A percentile compares a stretch with the other conserved stretches of the same genome.
Conservation (phyloP, 2,113 vertebrate genomes). For the Spilogale gracilis region DNA sequence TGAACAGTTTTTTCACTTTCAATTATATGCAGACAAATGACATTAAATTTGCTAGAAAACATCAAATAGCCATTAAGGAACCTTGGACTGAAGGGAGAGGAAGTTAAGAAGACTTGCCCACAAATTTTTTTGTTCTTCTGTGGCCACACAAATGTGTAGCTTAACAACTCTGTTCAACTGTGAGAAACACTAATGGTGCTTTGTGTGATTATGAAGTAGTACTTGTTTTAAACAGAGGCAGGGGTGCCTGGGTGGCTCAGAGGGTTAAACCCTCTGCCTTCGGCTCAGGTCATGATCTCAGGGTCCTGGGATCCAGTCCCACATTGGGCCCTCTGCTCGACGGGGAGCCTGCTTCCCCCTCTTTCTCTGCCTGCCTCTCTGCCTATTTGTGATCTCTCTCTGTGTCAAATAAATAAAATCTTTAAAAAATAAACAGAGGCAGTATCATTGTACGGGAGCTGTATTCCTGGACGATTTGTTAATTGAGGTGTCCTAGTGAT, state of each 20-base stretch:
- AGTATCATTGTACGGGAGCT: conserved; percentile 44
- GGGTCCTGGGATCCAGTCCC: too few species aligned
- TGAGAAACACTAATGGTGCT: background rate
- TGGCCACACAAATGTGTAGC: conserved; percentile 62
- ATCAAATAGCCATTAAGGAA: conserved; percentile 39
- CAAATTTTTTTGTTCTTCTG: conserved; percentile 67
- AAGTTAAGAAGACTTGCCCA: conserved; percentile 40
- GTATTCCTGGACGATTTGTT: conserved; percentile 63
- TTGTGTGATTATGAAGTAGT: conserved; percentile 62
- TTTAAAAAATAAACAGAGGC: background rate
- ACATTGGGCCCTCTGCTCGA: too few species aligned
- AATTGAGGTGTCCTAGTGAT: conserved; percentile 26
- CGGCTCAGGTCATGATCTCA: too few species aligned
- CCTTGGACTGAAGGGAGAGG: background rate
- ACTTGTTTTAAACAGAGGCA: conserved; percentile 54
- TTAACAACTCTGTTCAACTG: conserved; percentile 70
- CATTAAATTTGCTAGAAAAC: conserved; percentile 54
- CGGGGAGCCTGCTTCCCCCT: too few species aligned
- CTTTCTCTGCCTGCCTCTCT: too few species aligned
- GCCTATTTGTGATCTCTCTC: too few species aligned
- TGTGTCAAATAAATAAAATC: too few species aligned
- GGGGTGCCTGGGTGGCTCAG: too few species aligned
- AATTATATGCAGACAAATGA: conserved; percentile 21
- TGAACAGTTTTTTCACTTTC: conserved; percentile 33
- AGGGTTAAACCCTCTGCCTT: too few species aligned